These are phyloP conservation scores for Pelmatolapia mariae DNA, from an alignment of 2,113 vertebrate genomes.

Conservation along the genomic window DNA sequence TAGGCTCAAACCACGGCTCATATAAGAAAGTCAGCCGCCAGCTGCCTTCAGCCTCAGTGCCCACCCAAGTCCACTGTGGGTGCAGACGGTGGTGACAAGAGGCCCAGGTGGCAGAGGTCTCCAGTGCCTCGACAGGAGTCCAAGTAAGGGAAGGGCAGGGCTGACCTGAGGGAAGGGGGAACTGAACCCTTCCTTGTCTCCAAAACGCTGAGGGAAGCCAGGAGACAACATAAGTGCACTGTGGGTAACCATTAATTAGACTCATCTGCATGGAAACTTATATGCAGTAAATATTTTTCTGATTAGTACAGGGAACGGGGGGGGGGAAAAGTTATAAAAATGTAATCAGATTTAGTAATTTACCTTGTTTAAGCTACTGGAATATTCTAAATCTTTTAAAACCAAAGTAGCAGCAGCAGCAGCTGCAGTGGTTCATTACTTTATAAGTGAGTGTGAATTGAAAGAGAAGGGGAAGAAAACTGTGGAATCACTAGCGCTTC, in stretches of 20 bases:
- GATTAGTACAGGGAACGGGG: background rate
- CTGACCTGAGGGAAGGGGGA: background rate
- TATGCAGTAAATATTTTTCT: background rate
- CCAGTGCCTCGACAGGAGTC: background rate
- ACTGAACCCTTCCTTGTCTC: background rate
- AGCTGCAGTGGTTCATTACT: background rate
- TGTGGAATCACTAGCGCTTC: background rate
- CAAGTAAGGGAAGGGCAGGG: background rate
- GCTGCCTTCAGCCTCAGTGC: background rate
- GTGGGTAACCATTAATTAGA: background rate
- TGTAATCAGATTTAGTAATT: background rate
- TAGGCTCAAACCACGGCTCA: background rate
- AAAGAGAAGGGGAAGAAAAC: background rate
- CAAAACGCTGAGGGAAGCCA: background rate
- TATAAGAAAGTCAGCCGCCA: background rate
- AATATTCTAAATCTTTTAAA: background rate
- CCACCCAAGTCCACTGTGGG: background rate
- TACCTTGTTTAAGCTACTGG: background rate
- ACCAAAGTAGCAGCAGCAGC: background rate
- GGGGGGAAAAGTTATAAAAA: background rate
- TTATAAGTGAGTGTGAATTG: background rate
- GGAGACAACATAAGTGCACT: background rate
- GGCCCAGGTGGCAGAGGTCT: background rate
- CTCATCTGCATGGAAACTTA: background rate
- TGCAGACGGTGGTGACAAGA: background rate